These are phyloP conservation scores for Bombus terrestris DNA, from an alignment of 1,140 invertebrate species.

Conservation along the genomic window DNA sequence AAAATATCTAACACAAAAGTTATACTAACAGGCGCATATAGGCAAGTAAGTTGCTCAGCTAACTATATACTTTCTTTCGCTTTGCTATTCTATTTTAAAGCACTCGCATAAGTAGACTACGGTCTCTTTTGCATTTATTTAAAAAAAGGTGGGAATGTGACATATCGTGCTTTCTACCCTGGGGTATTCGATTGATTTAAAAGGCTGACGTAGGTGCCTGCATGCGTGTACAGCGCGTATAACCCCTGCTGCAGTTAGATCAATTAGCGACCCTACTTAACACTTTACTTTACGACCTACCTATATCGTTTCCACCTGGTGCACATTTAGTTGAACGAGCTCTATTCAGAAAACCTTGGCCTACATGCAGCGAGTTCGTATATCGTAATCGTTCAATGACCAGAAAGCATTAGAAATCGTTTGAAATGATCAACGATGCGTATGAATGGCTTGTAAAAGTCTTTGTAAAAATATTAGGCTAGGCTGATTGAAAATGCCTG, in stretches of 20 bases:
- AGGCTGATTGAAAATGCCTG: slow-evolving; percentile 1
- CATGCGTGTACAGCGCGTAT: background rate
- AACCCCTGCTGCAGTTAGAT: background rate
- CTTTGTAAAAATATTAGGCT: background rate
- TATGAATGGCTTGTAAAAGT: background rate
- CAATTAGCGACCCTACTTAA: background rate
- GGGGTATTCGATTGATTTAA: background rate
- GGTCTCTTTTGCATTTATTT: no score
- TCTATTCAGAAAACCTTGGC: background rate
- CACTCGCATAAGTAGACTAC: no score
- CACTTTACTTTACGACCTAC: background rate
- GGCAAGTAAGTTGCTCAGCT: no score
- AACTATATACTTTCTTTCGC: no score
- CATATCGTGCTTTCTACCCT: background rate
- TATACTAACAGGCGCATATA: no score
- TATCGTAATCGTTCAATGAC: background rate
- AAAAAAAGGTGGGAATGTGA: background rate
- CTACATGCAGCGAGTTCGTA: background rate
- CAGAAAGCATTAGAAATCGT: background rate
- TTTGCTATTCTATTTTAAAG: no score
- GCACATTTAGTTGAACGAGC: background rate
- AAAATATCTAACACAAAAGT: no score
- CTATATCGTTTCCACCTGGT: background rate
- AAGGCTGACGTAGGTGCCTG: background rate
- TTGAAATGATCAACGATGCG: background rate